Percentiles rank a stretch among this genome's conserved stretches.
Conservation (phyloP, 37 sponge, comb jelly and placozoan genomes). For the Crambe crambe region DNA sequence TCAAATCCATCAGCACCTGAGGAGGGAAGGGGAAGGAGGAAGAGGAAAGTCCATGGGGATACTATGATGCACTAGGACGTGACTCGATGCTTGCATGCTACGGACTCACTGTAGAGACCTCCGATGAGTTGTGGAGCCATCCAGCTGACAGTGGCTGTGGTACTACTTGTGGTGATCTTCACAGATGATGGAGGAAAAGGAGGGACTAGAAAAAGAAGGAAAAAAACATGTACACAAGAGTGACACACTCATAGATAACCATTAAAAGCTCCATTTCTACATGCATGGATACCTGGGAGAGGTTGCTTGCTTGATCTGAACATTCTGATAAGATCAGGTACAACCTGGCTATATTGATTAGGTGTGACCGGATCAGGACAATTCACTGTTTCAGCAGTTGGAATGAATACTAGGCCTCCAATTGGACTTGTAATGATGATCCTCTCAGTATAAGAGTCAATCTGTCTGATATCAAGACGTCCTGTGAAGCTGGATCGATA, state of each 20-base stretch:
- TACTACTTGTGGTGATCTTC: neutral
- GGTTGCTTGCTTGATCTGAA: slow-evolving; percentile 1
- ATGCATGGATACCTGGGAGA: slow-evolving; percentile 30
- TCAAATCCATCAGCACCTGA: slow-evolving; percentile 34
- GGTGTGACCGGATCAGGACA: neutral
- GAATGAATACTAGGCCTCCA: neutral
- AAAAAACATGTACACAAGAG: too few species aligned
- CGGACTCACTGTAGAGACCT: slow-evolving; percentile 11
- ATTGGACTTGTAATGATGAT: neutral
- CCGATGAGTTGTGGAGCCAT: neutral
- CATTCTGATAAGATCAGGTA: neutral
- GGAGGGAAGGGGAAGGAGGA: neutral
- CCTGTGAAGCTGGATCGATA: neutral
- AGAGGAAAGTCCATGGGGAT: neutral
- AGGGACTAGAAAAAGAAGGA: slow-evolving; percentile 18
- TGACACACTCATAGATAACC: too few species aligned
- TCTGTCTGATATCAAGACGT: too few species aligned
- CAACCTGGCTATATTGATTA: neutral
- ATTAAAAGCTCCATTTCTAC: too few species aligned
- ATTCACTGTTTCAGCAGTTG: neutral
- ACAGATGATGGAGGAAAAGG: slow-evolving; percentile 9
- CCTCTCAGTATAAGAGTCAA: slow-evolving; percentile 1
- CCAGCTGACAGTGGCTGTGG: slow-evolving; percentile 17
- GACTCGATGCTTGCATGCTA: neutral
- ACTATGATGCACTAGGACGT: too few species aligned